A percentile compares a stretch with the other conserved stretches of the same genome.
phyloP scores from a whole-genome alignment of 2,113 vertebrate genomes.

The Pontoporia blainvillei region DNA sequence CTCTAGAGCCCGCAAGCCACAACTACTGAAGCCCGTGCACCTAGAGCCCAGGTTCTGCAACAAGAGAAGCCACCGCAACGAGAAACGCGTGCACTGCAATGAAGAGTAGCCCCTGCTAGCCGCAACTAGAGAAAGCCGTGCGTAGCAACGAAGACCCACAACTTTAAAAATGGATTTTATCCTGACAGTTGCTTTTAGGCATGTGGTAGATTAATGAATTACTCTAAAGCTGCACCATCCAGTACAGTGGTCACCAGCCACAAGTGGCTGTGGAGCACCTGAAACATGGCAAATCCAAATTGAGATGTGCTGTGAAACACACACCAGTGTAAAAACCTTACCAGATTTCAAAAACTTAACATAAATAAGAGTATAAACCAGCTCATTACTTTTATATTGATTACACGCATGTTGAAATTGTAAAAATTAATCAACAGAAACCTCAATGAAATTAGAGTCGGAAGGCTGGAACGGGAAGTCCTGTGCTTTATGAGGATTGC shows the following conservation, averaged over 20 bases:
- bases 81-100: no score
- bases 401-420: not conserved
- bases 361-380: not conserved
- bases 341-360: not conserved
- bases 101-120: no score
- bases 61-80: no score
- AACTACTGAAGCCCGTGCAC: no score
- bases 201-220: not conserved
- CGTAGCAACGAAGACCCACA: not conserved
- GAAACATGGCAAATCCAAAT: not conserved
- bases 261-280: not conserved
- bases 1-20: no score
- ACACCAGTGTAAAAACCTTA: not conserved
- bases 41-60: no score
- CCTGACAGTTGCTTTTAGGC: not conserved
- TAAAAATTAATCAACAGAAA: not conserved
- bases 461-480: not conserved
- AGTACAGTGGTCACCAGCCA: no score
- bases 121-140: no score
- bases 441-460: not conserved
- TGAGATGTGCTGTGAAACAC: not conserved
- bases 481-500: not conserved
- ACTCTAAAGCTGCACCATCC: not conserved
- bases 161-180: slow-evolving; percentile 15
- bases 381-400: not conserved